phyloP scores from a whole-genome alignment of 2,888 invertebrate genomes.

The Lepidochitona cinerea region DNA sequence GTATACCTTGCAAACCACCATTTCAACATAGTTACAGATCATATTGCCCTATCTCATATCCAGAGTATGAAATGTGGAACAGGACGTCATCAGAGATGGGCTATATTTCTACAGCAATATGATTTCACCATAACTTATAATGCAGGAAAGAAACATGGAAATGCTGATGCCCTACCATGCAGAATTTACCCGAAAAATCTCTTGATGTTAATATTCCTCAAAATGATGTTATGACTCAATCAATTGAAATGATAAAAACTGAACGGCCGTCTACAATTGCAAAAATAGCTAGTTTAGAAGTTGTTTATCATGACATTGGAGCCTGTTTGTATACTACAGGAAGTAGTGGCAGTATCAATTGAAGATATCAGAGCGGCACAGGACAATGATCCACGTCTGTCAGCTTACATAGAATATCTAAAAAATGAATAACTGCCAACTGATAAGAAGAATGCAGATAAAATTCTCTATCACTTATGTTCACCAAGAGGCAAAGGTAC shows the following conservation, averaged over 20 bases:
- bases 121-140: slow-evolving; percentile 2
- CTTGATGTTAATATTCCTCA: too few species aligned
- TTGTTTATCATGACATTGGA: background rate
- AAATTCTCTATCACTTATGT: background rate
- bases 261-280: background rate
- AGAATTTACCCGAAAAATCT: slow-evolving; percentile 11
- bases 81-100: slow-evolving; percentile 5
- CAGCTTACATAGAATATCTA: background rate
- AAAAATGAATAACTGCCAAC: background rate
- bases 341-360: background rate
- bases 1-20: slow-evolving; percentile 9
- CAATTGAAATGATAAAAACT: too few species aligned
- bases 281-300: background rate
- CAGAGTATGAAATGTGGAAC: slow-evolving; percentile 7
- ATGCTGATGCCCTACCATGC: slow-evolving; percentile 25
- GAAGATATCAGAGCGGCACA: background rate
- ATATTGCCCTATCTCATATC: slow-evolving; percentile 9
- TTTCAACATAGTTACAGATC: slow-evolving; percentile 14
- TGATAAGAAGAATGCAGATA: background rate
- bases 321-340: background rate
- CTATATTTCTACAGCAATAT: slow-evolving; percentile 14
- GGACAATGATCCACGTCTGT: background rate
- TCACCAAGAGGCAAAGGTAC: background rate
- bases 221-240: too few species aligned
- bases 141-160: background rate